Evolutionary conservation across 2,797 vertebrate genomes (phyloP).

Genomic region (Hirundo rustica): DNA sequence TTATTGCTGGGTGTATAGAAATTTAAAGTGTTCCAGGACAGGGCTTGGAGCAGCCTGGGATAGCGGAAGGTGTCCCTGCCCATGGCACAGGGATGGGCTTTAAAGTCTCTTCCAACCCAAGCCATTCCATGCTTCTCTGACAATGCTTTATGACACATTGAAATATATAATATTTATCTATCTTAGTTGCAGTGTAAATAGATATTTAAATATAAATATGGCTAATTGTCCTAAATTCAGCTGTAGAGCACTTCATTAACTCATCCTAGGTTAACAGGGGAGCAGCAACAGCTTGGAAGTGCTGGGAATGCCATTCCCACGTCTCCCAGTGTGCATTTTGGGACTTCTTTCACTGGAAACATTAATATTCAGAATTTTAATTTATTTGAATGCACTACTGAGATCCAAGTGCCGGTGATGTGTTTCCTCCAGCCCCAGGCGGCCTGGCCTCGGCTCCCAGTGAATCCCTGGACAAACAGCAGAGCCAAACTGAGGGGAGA

Average conservation of each 20-base stretch:
- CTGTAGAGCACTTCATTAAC: background rate
- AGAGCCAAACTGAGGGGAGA: background rate
- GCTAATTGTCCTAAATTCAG: background rate
- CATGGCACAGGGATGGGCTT: background rate
- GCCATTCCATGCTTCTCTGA: too few species aligned
- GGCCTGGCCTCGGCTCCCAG: background rate
- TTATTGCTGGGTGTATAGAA: background rate
- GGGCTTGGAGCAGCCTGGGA: background rate
- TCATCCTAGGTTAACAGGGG: too few species aligned
- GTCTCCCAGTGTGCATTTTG: rapidly evolving
- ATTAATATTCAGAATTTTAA: background rate
- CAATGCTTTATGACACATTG: background rate
- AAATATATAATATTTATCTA: rapidly evolving
- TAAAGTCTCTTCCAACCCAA: background rate
- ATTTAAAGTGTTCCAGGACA: background rate
- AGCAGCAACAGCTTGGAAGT: background rate
- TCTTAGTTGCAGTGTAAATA: background rate
- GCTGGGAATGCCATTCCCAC: background rate
- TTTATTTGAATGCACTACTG: rapidly evolving
- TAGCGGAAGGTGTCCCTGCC: background rate
- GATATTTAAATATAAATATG: background rate
- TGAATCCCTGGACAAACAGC: rapidly evolving
- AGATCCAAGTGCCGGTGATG: background rate
- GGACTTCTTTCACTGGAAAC: background rate
- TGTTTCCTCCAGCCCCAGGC: background rate